These are phyloP conservation scores for Pseudomyrmex pallidus DNA, from an alignment of 1,140 invertebrate species.

Conservation along the genomic window DNA sequence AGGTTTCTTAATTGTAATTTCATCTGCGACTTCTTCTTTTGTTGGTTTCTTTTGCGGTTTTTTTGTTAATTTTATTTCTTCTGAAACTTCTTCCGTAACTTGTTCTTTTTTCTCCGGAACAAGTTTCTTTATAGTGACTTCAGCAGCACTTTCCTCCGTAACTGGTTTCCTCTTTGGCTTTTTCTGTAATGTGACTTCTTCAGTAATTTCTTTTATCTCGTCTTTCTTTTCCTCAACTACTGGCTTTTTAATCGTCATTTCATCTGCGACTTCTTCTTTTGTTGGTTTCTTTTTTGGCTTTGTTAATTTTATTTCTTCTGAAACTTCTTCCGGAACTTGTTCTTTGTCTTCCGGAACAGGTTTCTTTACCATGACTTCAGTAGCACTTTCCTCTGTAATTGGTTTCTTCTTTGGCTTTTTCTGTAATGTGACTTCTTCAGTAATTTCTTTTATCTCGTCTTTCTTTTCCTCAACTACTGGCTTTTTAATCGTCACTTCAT, in stretches of 20 bases:
- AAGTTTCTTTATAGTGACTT: no score
- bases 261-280: slow-evolving; percentile 73
- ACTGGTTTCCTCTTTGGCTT: no score
- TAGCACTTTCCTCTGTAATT: slow-evolving; percentile 74
- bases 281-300: slow-evolving; percentile 74
- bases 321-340: slow-evolving; percentile 58
- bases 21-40: slow-evolving; percentile 61
- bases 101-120: no score
- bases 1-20: slow-evolving; percentile 56
- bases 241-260: slow-evolving; percentile 74
- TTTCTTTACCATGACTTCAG: slow-evolving; percentile 79
- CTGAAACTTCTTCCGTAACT: slow-evolving; percentile 59
- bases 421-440: slow-evolving; percentile 76
- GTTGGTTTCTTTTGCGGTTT: slow-evolving; percentile 57
- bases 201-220: slow-evolving; percentile 65
- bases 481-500: slow-evolving; percentile 74
- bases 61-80: slow-evolving; percentile 75
- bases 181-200: slow-evolving; percentile 70
- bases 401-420: slow-evolving; percentile 84
- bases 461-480: slow-evolving; percentile 56
- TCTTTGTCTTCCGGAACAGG: no score
- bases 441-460: slow-evolving; percentile 74
- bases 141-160: no score
- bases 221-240: slow-evolving; percentile 67
- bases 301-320: slow-evolving; percentile 73